Evolutionary conservation across 1,140 invertebrate genomes (phyloP).

Genomic region (Saccostrea glomerata): DNA sequence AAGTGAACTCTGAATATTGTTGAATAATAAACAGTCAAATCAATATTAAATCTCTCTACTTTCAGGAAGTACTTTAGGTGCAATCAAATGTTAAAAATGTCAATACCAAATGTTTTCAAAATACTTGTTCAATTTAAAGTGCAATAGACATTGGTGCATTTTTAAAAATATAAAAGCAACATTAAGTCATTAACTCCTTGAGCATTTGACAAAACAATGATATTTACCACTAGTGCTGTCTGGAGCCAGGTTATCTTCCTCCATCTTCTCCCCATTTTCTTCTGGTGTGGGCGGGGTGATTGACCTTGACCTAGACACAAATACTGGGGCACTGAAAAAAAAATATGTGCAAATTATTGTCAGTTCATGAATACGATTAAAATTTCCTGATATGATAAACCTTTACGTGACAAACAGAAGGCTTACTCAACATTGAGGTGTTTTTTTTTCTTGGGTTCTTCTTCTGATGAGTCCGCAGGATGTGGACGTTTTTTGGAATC

Average conservation of each 20-base stretch:
- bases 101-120: too few relatives aligned
- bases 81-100: too few relatives aligned
- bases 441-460: slow-evolving; percentile 56
- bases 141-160: too few relatives aligned
- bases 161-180: too few relatives aligned
- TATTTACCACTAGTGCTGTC: slow-evolving; percentile 18
- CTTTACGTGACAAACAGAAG: background rate
- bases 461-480: background rate
- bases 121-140: too few relatives aligned
- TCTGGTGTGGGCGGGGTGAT: slow-evolving; percentile 53
- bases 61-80: too few relatives aligned
- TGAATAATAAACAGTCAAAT: too few relatives aligned
- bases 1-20: too few relatives aligned
- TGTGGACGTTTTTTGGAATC: slow-evolving; percentile 42
- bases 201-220: background rate
- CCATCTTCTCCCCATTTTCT: background rate
- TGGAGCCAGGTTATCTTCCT: background rate
- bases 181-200: too few relatives aligned
- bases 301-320: slow-evolving; percentile 54
- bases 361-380: too few relatives aligned
- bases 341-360: background rate
- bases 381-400: too few relatives aligned
- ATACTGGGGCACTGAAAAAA: slow-evolving; percentile 54
- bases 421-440: slow-evolving; percentile 62
- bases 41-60: too few relatives aligned